Conservation (phyloP, 2,888 invertebrate species). For the Philhelius pedissequus region DNA sequence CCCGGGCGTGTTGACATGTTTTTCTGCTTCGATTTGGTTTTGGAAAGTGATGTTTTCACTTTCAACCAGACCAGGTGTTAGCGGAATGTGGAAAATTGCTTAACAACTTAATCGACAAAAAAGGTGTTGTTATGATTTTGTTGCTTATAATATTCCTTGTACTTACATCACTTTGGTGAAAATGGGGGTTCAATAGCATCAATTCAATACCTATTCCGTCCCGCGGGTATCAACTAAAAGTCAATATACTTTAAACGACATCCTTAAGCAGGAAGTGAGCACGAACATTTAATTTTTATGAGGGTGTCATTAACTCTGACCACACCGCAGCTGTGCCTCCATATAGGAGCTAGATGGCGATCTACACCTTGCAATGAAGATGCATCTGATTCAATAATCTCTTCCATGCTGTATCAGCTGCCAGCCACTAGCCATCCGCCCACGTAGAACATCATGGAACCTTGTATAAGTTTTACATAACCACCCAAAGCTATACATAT, state of each 20-base stretch:
- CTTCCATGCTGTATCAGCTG: neutral
- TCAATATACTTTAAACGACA: neutral
- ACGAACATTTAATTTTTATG: conserved; percentile 23
- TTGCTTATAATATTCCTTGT: neutral
- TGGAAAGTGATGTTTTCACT: conserved; percentile 58
- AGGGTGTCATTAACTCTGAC: conserved; percentile 30
- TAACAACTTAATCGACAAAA: conserved; percentile 39
- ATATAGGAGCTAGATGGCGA: conserved; percentile 10
- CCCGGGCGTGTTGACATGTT: conserved; percentile 31
- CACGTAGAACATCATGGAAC: conserved; percentile 25
- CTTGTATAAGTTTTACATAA: conserved; percentile 31
- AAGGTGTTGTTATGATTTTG: neutral
- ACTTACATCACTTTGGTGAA: too few relatives aligned
- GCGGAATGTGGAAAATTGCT: neutral
- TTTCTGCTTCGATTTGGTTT: conserved; percentile 4
- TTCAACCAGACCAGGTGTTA: conserved; percentile 13
- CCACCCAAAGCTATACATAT: conserved; percentile 5
- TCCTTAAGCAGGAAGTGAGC: conserved; percentile 48
- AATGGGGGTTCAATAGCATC: too few relatives aligned
- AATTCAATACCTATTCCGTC: neutral
- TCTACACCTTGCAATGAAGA: conserved; percentile 58
- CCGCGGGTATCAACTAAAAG: neutral
- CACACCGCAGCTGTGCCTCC: neutral
- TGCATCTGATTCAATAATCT: conserved; percentile 57
- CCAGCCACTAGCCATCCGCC: conserved; percentile 23